These are phyloP conservation scores for Manis pentadactyla DNA, from an alignment of 2,797 vertebrate species.

Conservation along the genomic window DNA sequence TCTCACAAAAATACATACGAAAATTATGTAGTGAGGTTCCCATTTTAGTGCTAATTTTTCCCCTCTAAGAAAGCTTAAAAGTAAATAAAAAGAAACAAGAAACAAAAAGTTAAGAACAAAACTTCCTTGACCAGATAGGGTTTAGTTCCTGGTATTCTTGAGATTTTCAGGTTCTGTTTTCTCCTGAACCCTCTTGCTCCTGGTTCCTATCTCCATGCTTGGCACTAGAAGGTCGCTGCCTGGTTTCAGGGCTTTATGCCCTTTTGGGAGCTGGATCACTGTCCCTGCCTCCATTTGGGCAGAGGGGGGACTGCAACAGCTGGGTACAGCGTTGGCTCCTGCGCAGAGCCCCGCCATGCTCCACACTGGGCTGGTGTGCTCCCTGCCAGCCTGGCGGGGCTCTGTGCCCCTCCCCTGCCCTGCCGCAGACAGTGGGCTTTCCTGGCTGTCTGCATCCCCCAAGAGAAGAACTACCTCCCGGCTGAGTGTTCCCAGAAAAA, in stretches of 20 bases:
- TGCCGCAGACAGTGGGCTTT: background rate
- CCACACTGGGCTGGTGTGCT: accelerated
- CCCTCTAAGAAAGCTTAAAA: background rate
- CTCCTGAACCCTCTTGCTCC: background rate
- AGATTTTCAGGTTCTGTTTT: background rate
- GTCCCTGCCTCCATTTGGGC: background rate
- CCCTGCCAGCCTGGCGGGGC: background rate
- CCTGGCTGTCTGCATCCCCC: background rate
- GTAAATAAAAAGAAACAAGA: background rate
- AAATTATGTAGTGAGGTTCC: background rate
- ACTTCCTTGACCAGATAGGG: background rate
- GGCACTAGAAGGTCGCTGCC: background rate
- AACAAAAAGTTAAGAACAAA: background rate
- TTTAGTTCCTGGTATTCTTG: background rate
- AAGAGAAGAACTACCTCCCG: background rate
- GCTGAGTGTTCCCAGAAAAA: background rate
- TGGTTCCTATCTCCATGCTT: background rate
- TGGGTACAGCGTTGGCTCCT: background rate
- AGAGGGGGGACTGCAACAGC: background rate
- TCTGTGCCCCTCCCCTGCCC: background rate
- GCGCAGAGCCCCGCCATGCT: background rate
- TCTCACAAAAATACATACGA: background rate
- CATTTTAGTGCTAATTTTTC: background rate
- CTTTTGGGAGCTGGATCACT: background rate
- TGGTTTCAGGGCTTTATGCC: background rate